A percentile compares a stretch with the other conserved stretches of the same genome.
These are phyloP conservation scores for Diachasma alloeum DNA, from an alignment of 1,140 invertebrate species.

Conservation along the genomic window DNA sequence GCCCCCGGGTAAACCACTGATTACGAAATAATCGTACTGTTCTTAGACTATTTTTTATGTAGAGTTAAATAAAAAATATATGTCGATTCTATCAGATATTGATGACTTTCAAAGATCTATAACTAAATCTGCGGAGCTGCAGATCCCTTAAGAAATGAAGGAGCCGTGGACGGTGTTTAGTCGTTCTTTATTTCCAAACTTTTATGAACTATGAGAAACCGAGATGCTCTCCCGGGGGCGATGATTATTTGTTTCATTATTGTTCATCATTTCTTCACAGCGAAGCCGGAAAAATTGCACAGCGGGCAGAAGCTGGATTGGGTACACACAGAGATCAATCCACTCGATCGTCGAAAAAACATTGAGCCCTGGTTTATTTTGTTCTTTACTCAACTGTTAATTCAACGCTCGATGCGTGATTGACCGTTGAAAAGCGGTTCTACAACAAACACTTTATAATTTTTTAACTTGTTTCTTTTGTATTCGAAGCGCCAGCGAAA, in stretches of 20 bases:
- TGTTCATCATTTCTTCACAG: neutral
- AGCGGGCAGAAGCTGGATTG: constrained; percentile 1
- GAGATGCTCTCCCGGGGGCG: neutral
- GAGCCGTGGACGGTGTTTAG: neutral
- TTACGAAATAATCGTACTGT: neutral
- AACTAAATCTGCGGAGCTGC: neutral
- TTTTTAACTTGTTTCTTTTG: neutral
- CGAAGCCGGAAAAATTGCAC: constrained; percentile 1
- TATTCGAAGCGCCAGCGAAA: neutral
- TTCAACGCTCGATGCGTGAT: no score
- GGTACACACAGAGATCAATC: neutral
- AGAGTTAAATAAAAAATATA: constrained; percentile 22
- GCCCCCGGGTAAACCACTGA: neutral
- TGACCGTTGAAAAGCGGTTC: neutral
- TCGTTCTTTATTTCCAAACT: neutral
- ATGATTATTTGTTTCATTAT: neutral
- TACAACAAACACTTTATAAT: neutral
- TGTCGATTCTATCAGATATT: constrained; percentile 10
- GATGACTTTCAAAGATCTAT: neutral
- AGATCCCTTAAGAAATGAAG: neutral
- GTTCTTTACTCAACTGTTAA: no score
- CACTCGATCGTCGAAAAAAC: neutral
- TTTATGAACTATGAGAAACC: neutral
- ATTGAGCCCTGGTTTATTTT: no score
- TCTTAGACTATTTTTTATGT: neutral